Evolutionary conservation across 1,140 invertebrate genomes (phyloP), one percentile per base, ranked within the genome.

Genomic region (Uloborus diversus): DNA sequence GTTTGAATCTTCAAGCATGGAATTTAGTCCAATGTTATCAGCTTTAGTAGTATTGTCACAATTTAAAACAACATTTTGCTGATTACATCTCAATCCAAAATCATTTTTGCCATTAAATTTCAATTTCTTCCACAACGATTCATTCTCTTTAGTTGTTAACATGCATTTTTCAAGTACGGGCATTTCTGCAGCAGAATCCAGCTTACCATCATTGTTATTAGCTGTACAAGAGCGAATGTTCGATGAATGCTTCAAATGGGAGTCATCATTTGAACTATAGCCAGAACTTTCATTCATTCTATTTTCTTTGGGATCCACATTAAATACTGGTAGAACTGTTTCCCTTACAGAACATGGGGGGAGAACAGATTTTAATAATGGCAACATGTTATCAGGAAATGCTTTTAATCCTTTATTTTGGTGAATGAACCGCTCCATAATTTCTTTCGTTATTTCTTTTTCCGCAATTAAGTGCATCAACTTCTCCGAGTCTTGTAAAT

Each of bases 261-360:
- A 30, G 30, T 78, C 73, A 37, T 78, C 73, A 57, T 78, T 78
- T 14, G 73, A 78, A 33, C 73, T 78, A 49, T 78, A 78, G 14
- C 73, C 73, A 25, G 73, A 78, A 25, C 73, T 78, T 23, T 78
- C 73, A 2, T 42, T 66, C 13, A 65, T 57, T 0, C 32, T 62
- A 3, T 27, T 35, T 30, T 78, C 73, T 53, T 78, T 78, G 13
- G n/a, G 4, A 23, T 20, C 47, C 20, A 78, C 33, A 23, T 32
- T 42, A 66, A 37, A 78, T 9, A 78, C 62, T 35, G 73, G 73
- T 3, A 78, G 23, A 20, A 78, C 73, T 33, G 73, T 78, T 78
- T 78, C 61, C 20, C 37, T 56, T 11, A 78, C n/a, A 25, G 61
- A 37, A 28, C 32, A 32, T 23, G 49, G 32, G 23, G 73, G 73